Evolutionary conservation across 2,113 vertebrate genomes (phyloP), one percentile per base, ranked within the genome.

Genomic region (Phocoena phocoena): DNA sequence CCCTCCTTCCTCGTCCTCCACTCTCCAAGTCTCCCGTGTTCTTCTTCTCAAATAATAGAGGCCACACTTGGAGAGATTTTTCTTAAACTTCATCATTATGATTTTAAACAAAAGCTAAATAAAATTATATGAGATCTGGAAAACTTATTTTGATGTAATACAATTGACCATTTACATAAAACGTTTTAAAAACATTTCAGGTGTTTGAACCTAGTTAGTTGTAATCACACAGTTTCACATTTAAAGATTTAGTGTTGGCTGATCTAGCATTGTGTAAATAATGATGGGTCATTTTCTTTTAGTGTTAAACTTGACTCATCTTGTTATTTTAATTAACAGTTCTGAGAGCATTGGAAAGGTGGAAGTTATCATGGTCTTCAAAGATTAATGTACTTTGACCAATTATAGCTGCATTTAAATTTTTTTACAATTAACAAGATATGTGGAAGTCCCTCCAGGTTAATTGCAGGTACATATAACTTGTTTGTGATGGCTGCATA

Each of bases 241-340:
- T 80, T 87, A 62, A 71, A 80, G 76, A 53, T 62, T 62, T 60
- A 73, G 31, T 91, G 5, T 86, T 86, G 50, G n/a, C 33, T 60
- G 14, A 47, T 38, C 12, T 47, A 17, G 77, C 44, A 36, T 90
- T 67, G 6, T 83, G 18, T 60, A 67, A 90, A n/a, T 53, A 83
- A n/a, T 63, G 50, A 58, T 84, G n/a, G 47, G 31, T 79, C 62
- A 71, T 71, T 91, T 77, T 68, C 73, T 47, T 68, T 76, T 62
- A 90, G 33, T 83, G 47, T 90, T 85, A 71, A 91, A 71, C 65
- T 91, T 79, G 70, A 90, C 31, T 85, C 25, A 50, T 36, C 67
- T 89, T 83, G 68, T 65, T 65, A 44, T 79, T 95, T 77, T 90
- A 58, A 90, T 84, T 44, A 67, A 28, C 85, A 55, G n/a, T 85